phyloP scores from a whole-genome alignment of 2,888 invertebrate species.

The Nebria brevicollis region DNA sequence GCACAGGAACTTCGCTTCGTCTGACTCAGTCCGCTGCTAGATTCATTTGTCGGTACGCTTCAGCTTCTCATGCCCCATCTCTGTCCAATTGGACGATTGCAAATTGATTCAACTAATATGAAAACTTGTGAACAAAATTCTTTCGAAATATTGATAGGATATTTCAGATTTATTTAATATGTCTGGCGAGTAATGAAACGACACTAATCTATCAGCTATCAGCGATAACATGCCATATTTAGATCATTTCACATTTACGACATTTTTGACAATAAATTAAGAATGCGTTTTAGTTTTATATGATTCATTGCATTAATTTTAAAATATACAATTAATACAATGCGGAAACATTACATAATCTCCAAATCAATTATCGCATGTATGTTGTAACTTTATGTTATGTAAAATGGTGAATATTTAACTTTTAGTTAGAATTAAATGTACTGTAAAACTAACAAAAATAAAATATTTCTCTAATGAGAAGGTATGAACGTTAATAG shows the following conservation, averaged over 20 bases:
- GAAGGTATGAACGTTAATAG: neutral
- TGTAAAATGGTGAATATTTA: neutral
- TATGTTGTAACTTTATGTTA: no score
- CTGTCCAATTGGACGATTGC: neutral
- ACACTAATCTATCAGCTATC: neutral
- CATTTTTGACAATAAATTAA: no score
- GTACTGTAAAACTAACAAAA: neutral
- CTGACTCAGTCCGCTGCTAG: neutral
- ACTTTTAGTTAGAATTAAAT: neutral
- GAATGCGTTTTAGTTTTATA: no score
- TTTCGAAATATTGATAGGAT: neutral
- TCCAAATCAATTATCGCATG: no score
- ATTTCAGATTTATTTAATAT: neutral
- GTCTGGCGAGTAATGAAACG: neutral
- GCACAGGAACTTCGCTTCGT: constrained; percentile 16
- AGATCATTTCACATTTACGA: no score
- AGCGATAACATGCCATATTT: no score
- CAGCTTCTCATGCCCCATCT: neutral
- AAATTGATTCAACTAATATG: neutral
- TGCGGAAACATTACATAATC: no score
- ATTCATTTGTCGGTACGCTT: neutral
- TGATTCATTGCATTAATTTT: no score
- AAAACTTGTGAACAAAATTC: neutral
- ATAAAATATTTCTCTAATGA: neutral
- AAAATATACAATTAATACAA: no score